phyloP scores from a whole-genome alignment of 2,797 vertebrate species.

The Catamblyrhynchus diadema region DNA sequence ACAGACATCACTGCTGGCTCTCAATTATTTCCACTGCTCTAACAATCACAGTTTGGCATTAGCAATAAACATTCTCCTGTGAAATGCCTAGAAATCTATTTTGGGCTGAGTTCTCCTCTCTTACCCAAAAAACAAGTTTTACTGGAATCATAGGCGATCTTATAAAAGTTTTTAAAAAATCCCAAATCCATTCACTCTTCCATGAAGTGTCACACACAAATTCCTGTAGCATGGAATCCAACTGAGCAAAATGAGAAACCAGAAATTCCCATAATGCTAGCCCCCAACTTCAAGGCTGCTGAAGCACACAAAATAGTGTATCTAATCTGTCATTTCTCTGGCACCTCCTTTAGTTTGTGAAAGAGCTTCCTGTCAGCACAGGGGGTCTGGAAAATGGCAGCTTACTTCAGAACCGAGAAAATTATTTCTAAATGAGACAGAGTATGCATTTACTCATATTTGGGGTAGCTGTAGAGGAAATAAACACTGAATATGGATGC shows the following conservation, averaged over 20 bases:
- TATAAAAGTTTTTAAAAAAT: not conserved
- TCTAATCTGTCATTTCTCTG: not conserved
- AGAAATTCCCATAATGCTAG: not conserved
- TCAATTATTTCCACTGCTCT: not conserved
- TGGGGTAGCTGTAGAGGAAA: not conserved
- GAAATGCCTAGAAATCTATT: not conserved
- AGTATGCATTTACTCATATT: not conserved
- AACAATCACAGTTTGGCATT: not conserved
- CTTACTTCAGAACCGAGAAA: not conserved
- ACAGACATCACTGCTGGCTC: not conserved
- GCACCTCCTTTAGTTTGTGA: not conserved
- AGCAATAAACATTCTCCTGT: not conserved
- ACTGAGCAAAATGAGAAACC: not conserved
- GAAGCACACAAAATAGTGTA: not conserved
- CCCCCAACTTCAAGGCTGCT: not conserved
- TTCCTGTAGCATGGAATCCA: not conserved
- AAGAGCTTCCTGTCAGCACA: not conserved
- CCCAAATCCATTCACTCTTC: not conserved
- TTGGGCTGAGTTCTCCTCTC: not conserved
- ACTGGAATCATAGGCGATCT: not conserved
- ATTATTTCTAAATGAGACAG: not conserved
- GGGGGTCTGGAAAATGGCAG: not conserved
- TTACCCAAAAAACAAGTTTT: not conserved
- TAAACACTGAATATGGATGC: not conserved
- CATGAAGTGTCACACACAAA: not conserved